Base-by-base conservation (phyloP, 2,888 invertebrate genomes). In the Agrochola lota region DNA sequence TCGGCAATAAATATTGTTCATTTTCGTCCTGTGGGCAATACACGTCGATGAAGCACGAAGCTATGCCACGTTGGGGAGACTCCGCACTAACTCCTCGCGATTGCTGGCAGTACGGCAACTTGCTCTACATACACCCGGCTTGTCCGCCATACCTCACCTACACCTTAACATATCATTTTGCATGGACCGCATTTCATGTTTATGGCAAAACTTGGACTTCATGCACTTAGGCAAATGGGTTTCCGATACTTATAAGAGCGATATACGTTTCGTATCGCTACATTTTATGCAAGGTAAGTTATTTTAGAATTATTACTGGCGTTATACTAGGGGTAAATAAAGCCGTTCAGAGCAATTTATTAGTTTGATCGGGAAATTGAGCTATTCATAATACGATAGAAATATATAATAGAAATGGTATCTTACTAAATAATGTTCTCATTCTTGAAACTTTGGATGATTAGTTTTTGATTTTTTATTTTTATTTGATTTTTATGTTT, bases 211-310 rank as follows among this genome's bases (percentile, higher is more conserved):
- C 95, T 96, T 96, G 93, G 94, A 94, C 95, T 95, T 93, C 94
- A 94, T 95, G 96, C 96, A 96, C 96, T 96, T 95, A 96, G 92
- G 95, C 92, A 95, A 96, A 96, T 96, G 95, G 96, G 92, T 96
- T 96, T 96, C 95, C 95, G 95, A 96, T 96, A 96, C 95, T 96
- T 96, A 94, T 94, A 95, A 95, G 91, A 93, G 93, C 92, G 89
- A 92, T 94, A 93, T 93, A 91, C 91, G 91, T 91, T 90, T 91
- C 90, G 92, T 93, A 94, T 91, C 92, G 93, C 91, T 91, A 94
- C 94, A 94, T 94, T 94, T 94, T 94, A 93, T 92, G 91, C 91
- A 91, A 91, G 91, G 89, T 84, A 91, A 92, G 90, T 92, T 93
- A 91, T 92, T 92, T 93, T 91, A 91, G 63, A 95, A 93, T 93